Conservation (phyloP, 2,113 vertebrate species). For the Abramis brama region DNA sequence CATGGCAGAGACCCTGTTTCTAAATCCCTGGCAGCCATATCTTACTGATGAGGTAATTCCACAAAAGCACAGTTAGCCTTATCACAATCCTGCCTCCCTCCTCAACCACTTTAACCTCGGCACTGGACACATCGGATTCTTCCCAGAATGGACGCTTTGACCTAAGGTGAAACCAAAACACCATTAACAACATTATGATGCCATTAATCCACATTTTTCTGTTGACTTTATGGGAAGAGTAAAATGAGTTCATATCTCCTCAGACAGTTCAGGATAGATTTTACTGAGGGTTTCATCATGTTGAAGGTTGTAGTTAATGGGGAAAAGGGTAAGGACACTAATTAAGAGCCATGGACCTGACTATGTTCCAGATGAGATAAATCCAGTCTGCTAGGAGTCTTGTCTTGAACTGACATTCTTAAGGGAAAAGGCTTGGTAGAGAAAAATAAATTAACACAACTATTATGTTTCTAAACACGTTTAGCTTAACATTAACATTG, state of each 20-base stretch:
- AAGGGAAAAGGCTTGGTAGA: neutral
- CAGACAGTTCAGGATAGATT: slow-evolving; percentile 13
- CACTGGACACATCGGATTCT: neutral
- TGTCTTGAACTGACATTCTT: slow-evolving; percentile 2
- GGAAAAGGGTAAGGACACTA: slow-evolving; percentile 2
- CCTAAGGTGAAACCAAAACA: slow-evolving; percentile 28
- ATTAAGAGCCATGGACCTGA: slow-evolving; percentile 40
- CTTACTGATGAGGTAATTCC: slow-evolving; percentile 46
- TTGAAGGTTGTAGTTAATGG: neutral
- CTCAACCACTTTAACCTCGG: slow-evolving; percentile 4
- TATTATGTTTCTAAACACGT: neutral
- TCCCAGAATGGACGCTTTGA: slow-evolving; percentile 24
- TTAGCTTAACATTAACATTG: neutral
- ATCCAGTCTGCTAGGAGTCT: slow-evolving; percentile 2
- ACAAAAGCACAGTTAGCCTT: slow-evolving; percentile 29
- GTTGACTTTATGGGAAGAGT: neutral
- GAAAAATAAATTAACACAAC: neutral
- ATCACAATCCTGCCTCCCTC: slow-evolving; percentile 18
- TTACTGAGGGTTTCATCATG: neutral
- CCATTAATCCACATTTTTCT: slow-evolving; percentile 1
- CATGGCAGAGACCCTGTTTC: slow-evolving; percentile 36
- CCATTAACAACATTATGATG: slow-evolving; percentile 13
- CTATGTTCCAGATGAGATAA: slow-evolving; percentile 34
- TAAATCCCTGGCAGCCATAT: slow-evolving; percentile 34
- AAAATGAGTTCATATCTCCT: slow-evolving; percentile 18